A percentile compares a stretch with the other conserved stretches of the same genome.
Evolutionary conservation across 2,797 vertebrate genomes (phyloP).

Genomic region (Chromobotia macracanthus): DNA sequence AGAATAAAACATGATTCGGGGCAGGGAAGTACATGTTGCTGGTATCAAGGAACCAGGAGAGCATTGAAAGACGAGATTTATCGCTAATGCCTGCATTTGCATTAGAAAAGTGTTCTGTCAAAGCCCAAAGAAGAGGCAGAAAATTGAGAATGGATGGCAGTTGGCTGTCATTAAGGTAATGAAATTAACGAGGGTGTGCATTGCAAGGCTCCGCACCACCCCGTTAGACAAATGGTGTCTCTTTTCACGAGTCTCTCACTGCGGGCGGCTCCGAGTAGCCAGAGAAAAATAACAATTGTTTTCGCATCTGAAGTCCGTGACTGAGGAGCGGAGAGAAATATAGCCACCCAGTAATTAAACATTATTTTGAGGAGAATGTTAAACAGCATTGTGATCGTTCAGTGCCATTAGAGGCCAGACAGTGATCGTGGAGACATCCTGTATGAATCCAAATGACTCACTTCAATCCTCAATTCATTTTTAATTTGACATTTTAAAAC

Average conservation of each 20-base stretch:
- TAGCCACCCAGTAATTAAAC: constrained; percentile 62
- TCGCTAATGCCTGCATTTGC: constrained; percentile 72
- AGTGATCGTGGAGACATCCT: constrained; percentile 5
- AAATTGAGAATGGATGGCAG: constrained; percentile 70
- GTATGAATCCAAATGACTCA: neutral
- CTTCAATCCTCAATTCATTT: neutral
- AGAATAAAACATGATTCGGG: constrained; percentile 68
- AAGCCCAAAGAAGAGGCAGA: constrained; percentile 63
- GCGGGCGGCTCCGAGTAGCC: neutral
- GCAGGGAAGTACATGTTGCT: constrained; percentile 62
- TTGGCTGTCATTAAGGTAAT: constrained; percentile 62
- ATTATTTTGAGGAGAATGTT: constrained; percentile 57
- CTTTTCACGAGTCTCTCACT: constrained; percentile 36
- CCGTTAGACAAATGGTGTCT: constrained; percentile 10
- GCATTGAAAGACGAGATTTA: constrained; percentile 69
- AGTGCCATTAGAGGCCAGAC: constrained; percentile 46
- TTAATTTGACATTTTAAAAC: neutral
- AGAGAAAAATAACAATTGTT: constrained; percentile 46
- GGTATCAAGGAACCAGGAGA: constrained; percentile 61
- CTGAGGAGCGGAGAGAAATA: constrained; percentile 50
- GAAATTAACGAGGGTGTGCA: constrained; percentile 64
- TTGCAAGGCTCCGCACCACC: constrained; percentile 17
- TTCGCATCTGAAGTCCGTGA: constrained; percentile 50
- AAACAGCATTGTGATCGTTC: constrained; percentile 55
- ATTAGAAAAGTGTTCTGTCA: constrained; percentile 75